phyloP scores from a whole-genome alignment of 2,797 vertebrate species.

The Hemibagrus guttatus region DNA sequence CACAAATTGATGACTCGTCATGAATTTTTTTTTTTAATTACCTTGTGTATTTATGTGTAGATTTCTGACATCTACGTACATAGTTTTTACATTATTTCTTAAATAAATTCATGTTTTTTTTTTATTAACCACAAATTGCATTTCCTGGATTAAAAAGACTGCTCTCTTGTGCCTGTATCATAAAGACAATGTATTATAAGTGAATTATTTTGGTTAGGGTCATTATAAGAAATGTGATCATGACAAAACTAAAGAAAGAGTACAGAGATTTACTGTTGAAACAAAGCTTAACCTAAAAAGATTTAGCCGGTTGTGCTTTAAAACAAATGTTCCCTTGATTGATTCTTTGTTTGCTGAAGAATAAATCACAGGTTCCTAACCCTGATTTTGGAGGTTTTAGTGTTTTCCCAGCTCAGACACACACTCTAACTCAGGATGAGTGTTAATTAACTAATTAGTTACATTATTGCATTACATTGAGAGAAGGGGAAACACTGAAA shows the following conservation, averaged over 20 bases:
- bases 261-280: neutral
- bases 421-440: neutral
- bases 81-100: neutral
- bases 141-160: neutral
- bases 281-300: neutral
- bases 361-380: constrained; percentile 2
- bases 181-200: neutral
- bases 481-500: neutral
- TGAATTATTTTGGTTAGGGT: neutral
- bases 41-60: neutral
- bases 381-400: neutral
- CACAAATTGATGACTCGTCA: neutral
- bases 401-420: neutral
- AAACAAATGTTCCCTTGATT: neutral
- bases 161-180: neutral
- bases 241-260: neutral
- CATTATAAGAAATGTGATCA: no score
- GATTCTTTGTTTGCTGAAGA: neutral
- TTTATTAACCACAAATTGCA: neutral
- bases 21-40: neutral
- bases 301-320: neutral
- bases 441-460: neutral
- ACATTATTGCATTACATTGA: neutral
- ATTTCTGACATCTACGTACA: neutral
- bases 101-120: neutral